Evolutionary conservation across 2,797 vertebrate species (phyloP), one percentile per base, ranked within the genome.

Genomic region (Thaleichthys pacificus): DNA sequence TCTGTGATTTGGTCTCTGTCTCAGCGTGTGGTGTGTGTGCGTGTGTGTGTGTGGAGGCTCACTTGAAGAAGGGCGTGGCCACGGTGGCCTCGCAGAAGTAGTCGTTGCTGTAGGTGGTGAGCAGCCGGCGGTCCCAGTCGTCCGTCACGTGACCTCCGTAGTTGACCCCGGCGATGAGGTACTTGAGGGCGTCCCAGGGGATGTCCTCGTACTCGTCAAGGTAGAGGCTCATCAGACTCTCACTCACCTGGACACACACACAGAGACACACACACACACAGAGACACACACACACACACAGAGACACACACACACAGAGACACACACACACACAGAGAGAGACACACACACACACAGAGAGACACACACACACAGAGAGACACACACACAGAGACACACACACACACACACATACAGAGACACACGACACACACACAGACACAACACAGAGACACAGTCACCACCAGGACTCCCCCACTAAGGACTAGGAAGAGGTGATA

Each of bases 141-240:
- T 97, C 95, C 0, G 95, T 97, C 69, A 97, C 93, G 0, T 96
- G 96, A 69, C 96, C 96, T 15, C 96, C 95, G 0, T 96, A 97
- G 86, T 93, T 96, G 80, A 96, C 87, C 0, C 90, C 95, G 0
- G 95, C 92, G 0, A 97, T 95, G 68, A 96, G 95, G 80, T 96
- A 95, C 86, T 93, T 95, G 28, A 97, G 92, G 0, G 96, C 93
- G 0, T 96, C 95, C 96, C 95, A 96, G 30, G 95, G 95, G 1
- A 95, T 93, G 71, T 95, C 93, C 69, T 96, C 92, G 0, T 95
- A 95, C 70, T 95, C 94, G n/a, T 96, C 92, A 86, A 97, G 89
- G 82, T 96, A 96, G 42, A 95, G 87, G 73, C 92, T 93, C 71
- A 96, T 90, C 73, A 97, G 90, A 73, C 87, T 96, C 85, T 96